These are phyloP conservation scores for Hydrozoanthus tunicans DNA, from an alignment of 64 coral and sea anemone species.

Conservation along the genomic window DNA sequence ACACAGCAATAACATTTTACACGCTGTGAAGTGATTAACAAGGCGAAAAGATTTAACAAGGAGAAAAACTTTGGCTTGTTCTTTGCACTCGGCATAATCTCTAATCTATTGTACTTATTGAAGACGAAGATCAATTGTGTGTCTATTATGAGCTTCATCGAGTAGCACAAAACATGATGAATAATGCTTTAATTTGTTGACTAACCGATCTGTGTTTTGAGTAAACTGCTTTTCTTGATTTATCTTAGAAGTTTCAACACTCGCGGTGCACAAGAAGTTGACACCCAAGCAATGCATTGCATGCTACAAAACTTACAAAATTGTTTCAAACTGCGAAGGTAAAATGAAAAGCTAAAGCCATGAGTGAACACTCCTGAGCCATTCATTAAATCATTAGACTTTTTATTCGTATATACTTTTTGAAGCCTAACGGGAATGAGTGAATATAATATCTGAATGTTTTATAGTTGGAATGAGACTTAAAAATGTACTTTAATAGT, in stretches of 20 bases:
- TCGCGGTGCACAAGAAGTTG: background rate
- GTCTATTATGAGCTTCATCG: background rate
- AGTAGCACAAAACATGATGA: background rate
- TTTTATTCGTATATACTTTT: background rate
- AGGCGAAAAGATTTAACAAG: background rate
- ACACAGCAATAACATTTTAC: background rate
- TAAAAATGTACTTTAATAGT: too few relatives aligned
- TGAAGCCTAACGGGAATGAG: too few relatives aligned
- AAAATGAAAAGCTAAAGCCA: background rate
- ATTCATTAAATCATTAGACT: background rate
- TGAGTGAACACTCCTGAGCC: background rate
- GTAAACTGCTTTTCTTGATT: background rate
- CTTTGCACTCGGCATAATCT: too few relatives aligned
- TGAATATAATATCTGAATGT: too few relatives aligned
- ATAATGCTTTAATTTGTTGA: background rate
- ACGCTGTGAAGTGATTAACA: background rate
- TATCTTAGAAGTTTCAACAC: background rate
- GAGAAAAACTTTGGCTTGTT: background rate
- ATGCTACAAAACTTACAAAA: background rate
- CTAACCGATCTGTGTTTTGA: background rate
- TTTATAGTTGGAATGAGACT: too few relatives aligned
- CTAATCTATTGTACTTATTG: background rate
- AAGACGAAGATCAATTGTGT: background rate
- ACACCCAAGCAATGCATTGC: background rate
- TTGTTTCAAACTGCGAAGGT: constrained; percentile 26